Evolutionary conservation across 1,140 invertebrate species (phyloP).

Genomic region (Trinorchestia longiramus): DNA sequence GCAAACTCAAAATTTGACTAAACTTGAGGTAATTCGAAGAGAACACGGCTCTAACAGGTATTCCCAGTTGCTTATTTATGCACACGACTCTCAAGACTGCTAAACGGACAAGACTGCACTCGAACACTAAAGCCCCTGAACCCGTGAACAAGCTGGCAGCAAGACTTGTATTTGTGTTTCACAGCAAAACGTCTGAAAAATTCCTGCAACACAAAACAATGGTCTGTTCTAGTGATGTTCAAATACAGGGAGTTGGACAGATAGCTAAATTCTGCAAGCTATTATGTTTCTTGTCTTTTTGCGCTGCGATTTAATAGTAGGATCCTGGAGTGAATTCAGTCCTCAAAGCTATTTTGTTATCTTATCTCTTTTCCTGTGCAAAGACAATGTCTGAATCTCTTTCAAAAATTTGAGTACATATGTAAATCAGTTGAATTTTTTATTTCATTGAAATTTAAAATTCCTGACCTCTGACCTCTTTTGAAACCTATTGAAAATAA

Average conservation of each 20-base stretch:
- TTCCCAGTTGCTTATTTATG: conserved; percentile 43
- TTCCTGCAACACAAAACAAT: neutral
- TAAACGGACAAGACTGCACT: neutral
- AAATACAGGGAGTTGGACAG: neutral
- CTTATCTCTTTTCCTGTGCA: neutral
- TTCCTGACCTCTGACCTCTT: neutral
- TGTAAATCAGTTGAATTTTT: neutral
- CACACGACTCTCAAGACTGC: neutral
- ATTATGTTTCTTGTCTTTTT: neutral
- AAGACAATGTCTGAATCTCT: neutral
- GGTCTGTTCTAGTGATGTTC: neutral
- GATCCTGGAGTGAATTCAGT: neutral
- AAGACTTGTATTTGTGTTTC: neutral
- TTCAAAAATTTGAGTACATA: neutral
- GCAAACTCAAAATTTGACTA: conserved; percentile 55
- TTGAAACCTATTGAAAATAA: neutral
- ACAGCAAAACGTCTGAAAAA: neutral
- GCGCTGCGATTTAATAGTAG: neutral
- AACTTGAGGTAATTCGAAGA: neutral
- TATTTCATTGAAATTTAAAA: neutral
- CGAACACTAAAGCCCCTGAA: neutral
- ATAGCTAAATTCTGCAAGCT: too few relatives aligned
- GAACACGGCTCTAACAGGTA: conserved; percentile 18
- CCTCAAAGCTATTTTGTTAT: neutral
- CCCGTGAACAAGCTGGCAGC: neutral